A percentile compares a stretch with the other conserved stretches of the same genome.
These are phyloP conservation scores for Thunnus albacares DNA, from an alignment of 2,797 vertebrate genomes.

Conservation along the genomic window DNA sequence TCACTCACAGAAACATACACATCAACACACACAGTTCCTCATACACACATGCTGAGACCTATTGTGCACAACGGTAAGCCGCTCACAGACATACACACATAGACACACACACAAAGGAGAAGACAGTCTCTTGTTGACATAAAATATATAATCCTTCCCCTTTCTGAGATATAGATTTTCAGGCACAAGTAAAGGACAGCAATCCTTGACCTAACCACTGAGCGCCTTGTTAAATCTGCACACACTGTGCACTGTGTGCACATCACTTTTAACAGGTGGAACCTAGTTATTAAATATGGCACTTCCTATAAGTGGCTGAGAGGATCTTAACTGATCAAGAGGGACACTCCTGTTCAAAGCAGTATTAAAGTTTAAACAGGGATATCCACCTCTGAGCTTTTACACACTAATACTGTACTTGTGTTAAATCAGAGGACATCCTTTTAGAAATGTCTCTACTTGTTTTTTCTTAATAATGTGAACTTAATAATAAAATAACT, in stretches of 20 bases:
- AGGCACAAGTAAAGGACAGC: conserved; percentile 74
- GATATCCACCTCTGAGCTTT: conserved; percentile 21
- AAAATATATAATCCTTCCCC: conserved; percentile 76
- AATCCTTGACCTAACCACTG: conserved; percentile 74
- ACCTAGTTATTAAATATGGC: conserved; percentile 64
- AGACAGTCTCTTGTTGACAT: conserved; percentile 72
- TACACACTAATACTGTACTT: not conserved
- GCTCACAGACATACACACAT: conserved; percentile 24
- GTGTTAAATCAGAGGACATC: not conserved
- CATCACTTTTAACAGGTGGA: conserved; percentile 58
- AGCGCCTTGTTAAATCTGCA: conserved; percentile 74
- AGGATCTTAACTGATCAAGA: conserved; percentile 58
- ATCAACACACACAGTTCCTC: conserved; percentile 1
- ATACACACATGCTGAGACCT: conserved; percentile 18
- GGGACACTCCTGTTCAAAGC: conserved; percentile 44
- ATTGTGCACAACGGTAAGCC: conserved; percentile 30
- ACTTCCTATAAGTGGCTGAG: conserved; percentile 54
- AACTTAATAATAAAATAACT: not conserved
- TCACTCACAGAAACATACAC: not conserved
- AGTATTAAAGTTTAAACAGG: conserved; percentile 64
- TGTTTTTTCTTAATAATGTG: not conserved
- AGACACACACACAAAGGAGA: conserved; percentile 56
- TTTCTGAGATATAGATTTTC: conserved; percentile 77
- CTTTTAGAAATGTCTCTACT: not conserved
- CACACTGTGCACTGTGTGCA: conserved; percentile 50